These are phyloP conservation scores for Hermetia illucens DNA, from an alignment of 1,140 invertebrate species.

Conservation along the genomic window DNA sequence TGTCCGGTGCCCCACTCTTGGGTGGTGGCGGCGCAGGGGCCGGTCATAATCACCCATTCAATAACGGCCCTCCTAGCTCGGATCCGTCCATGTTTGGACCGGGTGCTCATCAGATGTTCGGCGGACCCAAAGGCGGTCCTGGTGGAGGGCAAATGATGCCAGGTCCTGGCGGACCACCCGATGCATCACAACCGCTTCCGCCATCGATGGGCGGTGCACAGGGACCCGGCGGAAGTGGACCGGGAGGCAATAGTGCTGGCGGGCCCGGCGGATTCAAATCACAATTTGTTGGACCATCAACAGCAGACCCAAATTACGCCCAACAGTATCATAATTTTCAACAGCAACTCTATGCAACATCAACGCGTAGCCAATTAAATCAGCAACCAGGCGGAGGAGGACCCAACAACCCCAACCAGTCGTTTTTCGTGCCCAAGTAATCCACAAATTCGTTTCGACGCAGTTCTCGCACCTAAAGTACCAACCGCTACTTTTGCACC, in stretches of 20 bases:
- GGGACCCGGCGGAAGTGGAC: constrained; percentile 12
- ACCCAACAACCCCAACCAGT: constrained; percentile 1
- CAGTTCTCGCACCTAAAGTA: too few species aligned
- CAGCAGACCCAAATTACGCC: constrained; percentile 80
- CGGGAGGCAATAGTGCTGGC: constrained; percentile 34
- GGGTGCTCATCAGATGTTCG: neutral
- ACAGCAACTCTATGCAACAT: constrained; percentile 84
- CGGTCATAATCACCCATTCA: constrained; percentile 28
- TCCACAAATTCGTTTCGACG: too few species aligned
- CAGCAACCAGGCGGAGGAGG: constrained; percentile 15
- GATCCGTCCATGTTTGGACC: neutral
- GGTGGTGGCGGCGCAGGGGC: constrained; percentile 3
- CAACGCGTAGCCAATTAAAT: constrained; percentile 48
- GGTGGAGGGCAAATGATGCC: constrained; percentile 10
- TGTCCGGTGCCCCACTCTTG: constrained; percentile 14
- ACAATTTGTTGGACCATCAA: constrained; percentile 67
- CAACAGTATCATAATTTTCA: constrained; percentile 93
- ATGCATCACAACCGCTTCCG: constrained; percentile 47
- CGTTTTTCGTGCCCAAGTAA: constrained; percentile 7
- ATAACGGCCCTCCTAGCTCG: constrained; percentile 1
- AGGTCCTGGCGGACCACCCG: constrained; percentile 23
- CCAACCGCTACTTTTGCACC: too few species aligned
- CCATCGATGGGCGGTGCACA: constrained; percentile 42
- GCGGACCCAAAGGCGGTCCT: neutral
- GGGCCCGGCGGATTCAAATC: constrained; percentile 22